These are phyloP conservation scores for Harpalus rufipes DNA, from an alignment of 2,888 invertebrate species.

Conservation along the genomic window DNA sequence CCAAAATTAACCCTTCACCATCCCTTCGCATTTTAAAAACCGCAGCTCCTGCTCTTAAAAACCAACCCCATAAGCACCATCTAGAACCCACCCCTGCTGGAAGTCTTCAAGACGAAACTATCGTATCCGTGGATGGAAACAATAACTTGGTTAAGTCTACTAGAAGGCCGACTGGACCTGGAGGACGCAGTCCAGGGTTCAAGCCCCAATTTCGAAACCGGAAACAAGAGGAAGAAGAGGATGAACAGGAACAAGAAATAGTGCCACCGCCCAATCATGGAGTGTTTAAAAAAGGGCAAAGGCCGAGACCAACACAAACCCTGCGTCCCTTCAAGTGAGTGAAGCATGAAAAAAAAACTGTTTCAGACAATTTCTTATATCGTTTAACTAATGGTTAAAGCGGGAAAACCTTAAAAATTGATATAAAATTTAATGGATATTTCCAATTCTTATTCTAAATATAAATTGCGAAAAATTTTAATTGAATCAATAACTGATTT, in stretches of 20 bases:
- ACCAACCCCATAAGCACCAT: constrained; percentile 78
- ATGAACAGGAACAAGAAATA: constrained; percentile 72
- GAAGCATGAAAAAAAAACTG: neutral
- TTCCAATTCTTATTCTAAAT: too few relatives aligned
- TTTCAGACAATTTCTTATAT: neutral
- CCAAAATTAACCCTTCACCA: constrained; percentile 84
- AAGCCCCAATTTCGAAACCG: constrained; percentile 81
- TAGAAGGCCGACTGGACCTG: constrained; percentile 78
- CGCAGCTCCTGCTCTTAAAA: constrained; percentile 82
- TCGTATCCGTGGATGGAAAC: constrained; percentile 78
- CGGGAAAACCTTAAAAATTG: too few relatives aligned
- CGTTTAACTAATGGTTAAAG: too few relatives aligned
- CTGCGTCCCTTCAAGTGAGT: constrained; percentile 69
- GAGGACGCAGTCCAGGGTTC: constrained; percentile 71
- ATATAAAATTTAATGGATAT: too few relatives aligned
- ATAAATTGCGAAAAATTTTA: neutral
- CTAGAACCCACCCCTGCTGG: constrained; percentile 83
- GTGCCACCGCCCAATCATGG: constrained; percentile 69
- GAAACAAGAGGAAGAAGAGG: constrained; percentile 75
- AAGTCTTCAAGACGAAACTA: constrained; percentile 80
- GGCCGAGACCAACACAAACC: constrained; percentile 73
- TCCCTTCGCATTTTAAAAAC: constrained; percentile 87
- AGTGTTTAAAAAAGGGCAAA: constrained; percentile 71
- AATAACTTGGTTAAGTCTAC: constrained; percentile 77
- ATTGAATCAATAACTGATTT: neutral